Evolutionary conservation across 2,113 vertebrate genomes (phyloP).

Genomic region (Oryzias woworae): DNA sequence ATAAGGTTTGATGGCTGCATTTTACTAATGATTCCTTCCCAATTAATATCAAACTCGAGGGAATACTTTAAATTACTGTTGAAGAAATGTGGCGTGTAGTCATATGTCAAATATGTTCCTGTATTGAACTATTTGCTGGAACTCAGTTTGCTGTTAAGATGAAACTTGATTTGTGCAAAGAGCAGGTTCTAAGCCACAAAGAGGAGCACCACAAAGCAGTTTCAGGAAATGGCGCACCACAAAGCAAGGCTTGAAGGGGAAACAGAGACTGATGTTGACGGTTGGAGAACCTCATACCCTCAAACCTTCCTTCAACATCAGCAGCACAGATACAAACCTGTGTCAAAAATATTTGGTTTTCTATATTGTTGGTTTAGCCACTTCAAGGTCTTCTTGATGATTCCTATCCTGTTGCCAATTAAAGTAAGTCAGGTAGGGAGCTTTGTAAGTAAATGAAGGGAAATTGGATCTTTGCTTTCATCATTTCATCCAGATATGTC

Average conservation of each 20-base stretch:
- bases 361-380: too few relatives aligned
- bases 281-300: conserved; percentile 15
- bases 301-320: too few relatives aligned
- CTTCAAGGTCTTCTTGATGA: too few relatives aligned
- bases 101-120: not conserved
- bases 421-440: too few relatives aligned
- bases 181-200: conserved; percentile 11
- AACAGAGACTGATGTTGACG: conserved; percentile 37
- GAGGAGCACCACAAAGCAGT: conserved; percentile 40
- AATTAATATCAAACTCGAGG: conserved; percentile 58
- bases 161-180: conserved; percentile 22
- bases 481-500: too few relatives aligned
- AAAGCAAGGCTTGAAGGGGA: conserved; percentile 32
- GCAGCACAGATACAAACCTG: too few relatives aligned
- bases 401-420: too few relatives aligned
- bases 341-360: too few relatives aligned
- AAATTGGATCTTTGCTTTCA: too few relatives aligned
- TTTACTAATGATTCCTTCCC: conserved; percentile 62
- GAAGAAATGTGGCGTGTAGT: conserved; percentile 9
- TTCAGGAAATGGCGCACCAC: conserved; percentile 25
- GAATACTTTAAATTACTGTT: conserved; percentile 21
- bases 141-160: conserved; percentile 3
- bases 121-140: conserved; percentile 6
- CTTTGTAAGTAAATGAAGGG: too few relatives aligned
- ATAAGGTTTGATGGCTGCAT: conserved; percentile 54